Percentiles rank a stretch among this genome's conserved stretches.
phyloP scores from a whole-genome alignment of 2,797 vertebrate genomes.

The Eulemur mongoz region DNA sequence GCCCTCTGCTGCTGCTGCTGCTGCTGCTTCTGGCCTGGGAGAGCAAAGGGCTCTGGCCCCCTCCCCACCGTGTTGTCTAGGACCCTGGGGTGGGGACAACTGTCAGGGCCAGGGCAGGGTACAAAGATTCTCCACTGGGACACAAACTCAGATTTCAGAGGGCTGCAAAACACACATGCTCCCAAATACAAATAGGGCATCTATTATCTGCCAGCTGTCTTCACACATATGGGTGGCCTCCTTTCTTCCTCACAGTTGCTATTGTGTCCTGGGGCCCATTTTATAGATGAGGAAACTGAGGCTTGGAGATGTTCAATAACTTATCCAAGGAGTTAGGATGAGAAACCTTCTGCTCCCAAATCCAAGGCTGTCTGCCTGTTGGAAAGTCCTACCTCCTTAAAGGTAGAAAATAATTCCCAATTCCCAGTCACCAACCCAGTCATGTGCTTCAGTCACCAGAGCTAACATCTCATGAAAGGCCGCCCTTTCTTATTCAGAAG shows the following conservation, averaged over 20 bases:
- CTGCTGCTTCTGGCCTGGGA: not conserved
- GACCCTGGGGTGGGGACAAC: not conserved
- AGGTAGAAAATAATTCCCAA: not conserved
- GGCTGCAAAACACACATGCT: not conserved
- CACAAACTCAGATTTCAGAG: not conserved
- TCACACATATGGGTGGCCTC: not conserved
- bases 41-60: slow-evolving; percentile 59
- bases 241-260: not conserved
- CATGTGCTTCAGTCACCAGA: not conserved
- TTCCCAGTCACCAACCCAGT: not conserved
- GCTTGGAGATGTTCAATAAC: slow-evolving; percentile 5
- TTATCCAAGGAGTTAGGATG: not conserved
- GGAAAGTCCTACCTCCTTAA: not conserved
- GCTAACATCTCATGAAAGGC: not conserved
- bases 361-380: not conserved
- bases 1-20: not conserved
- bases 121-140: not conserved
- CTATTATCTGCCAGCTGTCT: not conserved
- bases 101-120: not conserved
- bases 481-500: not conserved
- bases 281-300: not conserved
- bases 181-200: not conserved
- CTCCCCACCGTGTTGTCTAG: not conserved
- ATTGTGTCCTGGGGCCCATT: not conserved
- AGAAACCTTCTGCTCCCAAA: not conserved